Base-by-base conservation (phyloP, 2,888 invertebrate species). In the Copidosoma aretas region DNA sequence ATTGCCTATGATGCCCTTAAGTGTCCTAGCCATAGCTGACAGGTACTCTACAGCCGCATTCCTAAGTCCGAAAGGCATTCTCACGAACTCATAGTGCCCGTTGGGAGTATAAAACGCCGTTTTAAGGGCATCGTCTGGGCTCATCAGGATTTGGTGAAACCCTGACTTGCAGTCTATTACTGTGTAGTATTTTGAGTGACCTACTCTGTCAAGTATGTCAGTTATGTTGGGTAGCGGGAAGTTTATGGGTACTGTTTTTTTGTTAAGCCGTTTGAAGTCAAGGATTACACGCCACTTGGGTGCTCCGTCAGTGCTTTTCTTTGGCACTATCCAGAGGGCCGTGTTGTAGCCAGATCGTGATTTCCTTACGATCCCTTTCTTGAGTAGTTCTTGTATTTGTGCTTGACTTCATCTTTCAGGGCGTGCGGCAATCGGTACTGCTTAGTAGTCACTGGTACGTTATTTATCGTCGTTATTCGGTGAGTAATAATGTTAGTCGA, bases 11-110 rank as follows among this genome's bases (percentile, higher is more conserved):
- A 80, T 53, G 0, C 75, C 76, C 0, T 68, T 63, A 22, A 80
- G 66, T 1, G 74, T 72, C 10, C 67, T 53, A 49, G 79, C 74
- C 78, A 81, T 81, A 10, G 76, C 25, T 0, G 77, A 58, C 51
- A 77, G 76, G 67, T 78, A 81, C 1, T 77, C 77, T n/a, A n/a
- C n/a, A n/a, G n/a, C n/a, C n/a, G n/a, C n/a, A n/a, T n/a, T n/a
- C n/a, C n/a, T n/a, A n/a, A n/a, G n/a, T n/a, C n/a, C n/a, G n/a
- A n/a, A n/a, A n/a, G n/a, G n/a, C n/a, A n/a, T n/a, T n/a, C n/a
- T n/a, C n/a, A n/a, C n/a, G n/a, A n/a, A n/a, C n/a, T n/a, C n/a
- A n/a, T n/a, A n/a, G n/a, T n/a, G n/a, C 10, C 71, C 71, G 2
- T 64, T 22, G 1, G 58, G 59, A 1, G 73, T 74, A 0, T 70